Percentiles rank a stretch among this genome's conserved stretches.
phyloP scores from a whole-genome alignment of 1,140 invertebrate genomes.

The Drosophila suzukii region DNA sequence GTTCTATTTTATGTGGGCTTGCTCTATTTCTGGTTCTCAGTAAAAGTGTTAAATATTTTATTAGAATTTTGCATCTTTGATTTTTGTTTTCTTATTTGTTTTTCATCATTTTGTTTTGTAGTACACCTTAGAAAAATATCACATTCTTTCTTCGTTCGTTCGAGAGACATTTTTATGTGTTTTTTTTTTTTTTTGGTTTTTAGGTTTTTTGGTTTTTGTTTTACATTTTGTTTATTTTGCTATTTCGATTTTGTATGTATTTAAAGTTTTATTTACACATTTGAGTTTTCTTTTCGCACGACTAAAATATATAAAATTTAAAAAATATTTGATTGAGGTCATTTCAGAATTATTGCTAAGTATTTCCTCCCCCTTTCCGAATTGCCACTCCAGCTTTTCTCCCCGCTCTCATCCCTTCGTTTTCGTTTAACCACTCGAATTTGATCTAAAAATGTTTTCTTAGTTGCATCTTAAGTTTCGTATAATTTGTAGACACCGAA shows the following conservation, averaged over 20 bases:
- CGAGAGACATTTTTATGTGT: constrained; percentile 81
- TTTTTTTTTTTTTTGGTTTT: constrained; percentile 19
- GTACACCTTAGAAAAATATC: constrained; percentile 85
- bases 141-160: constrained; percentile 85
- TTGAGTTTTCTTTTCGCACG: constrained; percentile 55
- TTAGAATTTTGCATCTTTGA: constrained; percentile 33
- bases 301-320: constrained; percentile 83
- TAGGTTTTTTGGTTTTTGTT: constrained; percentile 54
- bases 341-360: constrained; percentile 85
- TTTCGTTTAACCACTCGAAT: constrained; percentile 53
- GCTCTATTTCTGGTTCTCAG: constrained; percentile 50
- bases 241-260: constrained; percentile 66
- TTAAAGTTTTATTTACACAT: constrained; percentile 65
- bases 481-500: constrained; percentile 72
- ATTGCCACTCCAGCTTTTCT: constrained; percentile 15
- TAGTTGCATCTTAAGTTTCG: constrained; percentile 37
- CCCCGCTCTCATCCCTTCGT: constrained; percentile 1
- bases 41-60: constrained; percentile 49
- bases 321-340: constrained; percentile 85
- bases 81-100: constrained; percentile 42
- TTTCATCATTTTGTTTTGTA: constrained; percentile 53
- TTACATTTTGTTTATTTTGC: constrained; percentile 56
- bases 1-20: constrained; percentile 65
- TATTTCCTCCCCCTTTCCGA: constrained; percentile 43
- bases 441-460: constrained; percentile 68